These are phyloP conservation scores for Barbus barbus DNA, from an alignment of 2,113 vertebrate species.

Conservation along the genomic window DNA sequence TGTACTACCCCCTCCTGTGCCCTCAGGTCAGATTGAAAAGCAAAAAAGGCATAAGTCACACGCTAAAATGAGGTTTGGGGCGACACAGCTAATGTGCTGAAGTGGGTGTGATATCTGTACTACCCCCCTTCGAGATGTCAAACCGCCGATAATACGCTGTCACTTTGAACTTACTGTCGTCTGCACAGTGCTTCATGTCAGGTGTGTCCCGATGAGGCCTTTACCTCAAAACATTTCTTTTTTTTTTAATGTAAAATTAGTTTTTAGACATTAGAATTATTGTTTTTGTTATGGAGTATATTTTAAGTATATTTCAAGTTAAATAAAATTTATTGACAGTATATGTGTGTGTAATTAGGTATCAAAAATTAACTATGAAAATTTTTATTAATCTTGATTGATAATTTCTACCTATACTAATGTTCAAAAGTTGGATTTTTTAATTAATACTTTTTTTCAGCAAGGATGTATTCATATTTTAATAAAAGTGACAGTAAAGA, in stretches of 20 bases:
- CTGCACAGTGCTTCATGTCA: neutral
- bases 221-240: neutral
- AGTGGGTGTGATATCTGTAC: conserved; percentile 67
- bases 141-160: neutral
- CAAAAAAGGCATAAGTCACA: conserved; percentile 74
- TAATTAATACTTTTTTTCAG: too few species aligned
- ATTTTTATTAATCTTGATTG: too few species aligned
- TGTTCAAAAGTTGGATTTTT: too few species aligned
- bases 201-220: neutral
- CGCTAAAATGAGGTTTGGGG: conserved; percentile 65
- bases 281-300: neutral
- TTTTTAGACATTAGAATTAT: neutral
- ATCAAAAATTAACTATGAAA: too few species aligned
- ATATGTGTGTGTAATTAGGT: too few species aligned
- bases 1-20: conserved; percentile 23
- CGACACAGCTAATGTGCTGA: conserved; percentile 58
- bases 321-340: neutral
- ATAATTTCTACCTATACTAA: too few species aligned
- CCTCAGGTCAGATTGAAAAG: conserved; percentile 64
- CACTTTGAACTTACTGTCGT: neutral
- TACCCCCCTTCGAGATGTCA: conserved; percentile 56
- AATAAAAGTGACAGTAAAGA: too few species aligned
- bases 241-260: neutral
- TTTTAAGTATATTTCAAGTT: too few species aligned
- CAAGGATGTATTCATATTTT: too few species aligned